Conservation (phyloP, 2,113 vertebrate genomes). For the Hypocryptadius cinnamomeus region DNA sequence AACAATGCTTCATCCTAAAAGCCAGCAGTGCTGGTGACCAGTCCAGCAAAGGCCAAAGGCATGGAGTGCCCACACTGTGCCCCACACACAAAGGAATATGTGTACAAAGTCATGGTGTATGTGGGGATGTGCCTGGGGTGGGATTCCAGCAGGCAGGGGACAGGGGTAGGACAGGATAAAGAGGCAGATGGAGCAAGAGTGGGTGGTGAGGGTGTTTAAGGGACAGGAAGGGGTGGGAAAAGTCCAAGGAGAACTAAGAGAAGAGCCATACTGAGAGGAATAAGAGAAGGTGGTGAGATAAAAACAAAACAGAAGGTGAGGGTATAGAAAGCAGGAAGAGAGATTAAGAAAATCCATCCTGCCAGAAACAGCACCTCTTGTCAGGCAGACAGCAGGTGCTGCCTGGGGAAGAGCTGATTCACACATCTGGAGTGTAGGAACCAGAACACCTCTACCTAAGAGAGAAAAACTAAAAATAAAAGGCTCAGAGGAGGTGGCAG, state of each 20-base stretch:
- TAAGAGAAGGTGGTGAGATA: not conserved
- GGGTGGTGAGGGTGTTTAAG: not conserved
- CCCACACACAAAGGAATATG: no score
- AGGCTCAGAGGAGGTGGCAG: not conserved
- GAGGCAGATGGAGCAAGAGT: not conserved
- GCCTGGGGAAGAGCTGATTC: conserved; percentile 50
- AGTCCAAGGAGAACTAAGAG: not conserved
- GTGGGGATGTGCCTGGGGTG: not conserved
- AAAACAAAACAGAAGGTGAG: conserved; percentile 39
- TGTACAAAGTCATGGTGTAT: not conserved
- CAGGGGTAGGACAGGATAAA: not conserved
- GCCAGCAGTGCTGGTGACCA: not conserved
- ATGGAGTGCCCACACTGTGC: not conserved
- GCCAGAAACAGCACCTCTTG: conserved; percentile 38
- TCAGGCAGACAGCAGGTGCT: conserved; percentile 54
- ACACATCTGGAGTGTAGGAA: conserved; percentile 40
- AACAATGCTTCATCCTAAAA: not conserved
- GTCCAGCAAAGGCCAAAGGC: not conserved
- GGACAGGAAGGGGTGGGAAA: not conserved
- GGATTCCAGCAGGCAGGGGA: not conserved
- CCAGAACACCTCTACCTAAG: not conserved
- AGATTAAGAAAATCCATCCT: conserved; percentile 57
- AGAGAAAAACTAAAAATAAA: conserved; percentile 7
- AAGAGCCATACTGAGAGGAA: not conserved
- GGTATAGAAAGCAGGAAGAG: not conserved